Evolutionary conservation across 2,888 invertebrate species (phyloP).

Genomic region (Camponotus fellah): DNA sequence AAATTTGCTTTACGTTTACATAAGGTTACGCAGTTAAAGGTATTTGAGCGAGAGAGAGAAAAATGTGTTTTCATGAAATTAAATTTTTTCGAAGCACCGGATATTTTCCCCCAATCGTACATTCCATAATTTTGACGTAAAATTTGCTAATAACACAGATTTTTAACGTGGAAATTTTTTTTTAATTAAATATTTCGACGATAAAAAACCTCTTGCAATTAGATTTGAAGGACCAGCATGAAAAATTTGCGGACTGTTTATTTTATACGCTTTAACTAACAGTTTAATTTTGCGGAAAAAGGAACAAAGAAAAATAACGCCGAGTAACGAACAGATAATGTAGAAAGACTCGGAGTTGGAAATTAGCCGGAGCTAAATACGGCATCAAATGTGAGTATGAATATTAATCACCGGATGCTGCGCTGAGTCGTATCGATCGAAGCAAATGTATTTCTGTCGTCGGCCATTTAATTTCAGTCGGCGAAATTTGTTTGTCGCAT

Average conservation of each 20-base stretch:
- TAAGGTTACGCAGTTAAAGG: background rate
- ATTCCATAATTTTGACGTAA: background rate
- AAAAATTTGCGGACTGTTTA: background rate
- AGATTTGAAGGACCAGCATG: background rate
- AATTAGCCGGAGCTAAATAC: background rate
- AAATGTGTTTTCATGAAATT: background rate
- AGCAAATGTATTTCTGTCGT: conserved; percentile 16
- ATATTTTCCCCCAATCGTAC: background rate
- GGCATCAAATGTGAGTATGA: conserved; percentile 3
- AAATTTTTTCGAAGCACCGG: background rate
- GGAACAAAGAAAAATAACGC: background rate
- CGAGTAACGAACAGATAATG: background rate
- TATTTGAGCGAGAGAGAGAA: background rate
- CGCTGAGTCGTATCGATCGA: background rate
- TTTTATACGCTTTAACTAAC: background rate
- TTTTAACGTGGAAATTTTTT: background rate
- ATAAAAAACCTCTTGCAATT: background rate
- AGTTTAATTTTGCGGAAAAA: background rate
- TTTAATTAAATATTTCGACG: background rate
- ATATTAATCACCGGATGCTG: conserved; percentile 11
- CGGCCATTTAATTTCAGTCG: background rate
- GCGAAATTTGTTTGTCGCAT: conserved; percentile 23
- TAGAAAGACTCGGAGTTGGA: background rate
- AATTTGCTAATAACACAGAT: conserved; percentile 22
- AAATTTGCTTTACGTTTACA: background rate